Evolutionary conservation across 2,113 vertebrate species (phyloP).

Genomic region (Leucosticte australis): DNA sequence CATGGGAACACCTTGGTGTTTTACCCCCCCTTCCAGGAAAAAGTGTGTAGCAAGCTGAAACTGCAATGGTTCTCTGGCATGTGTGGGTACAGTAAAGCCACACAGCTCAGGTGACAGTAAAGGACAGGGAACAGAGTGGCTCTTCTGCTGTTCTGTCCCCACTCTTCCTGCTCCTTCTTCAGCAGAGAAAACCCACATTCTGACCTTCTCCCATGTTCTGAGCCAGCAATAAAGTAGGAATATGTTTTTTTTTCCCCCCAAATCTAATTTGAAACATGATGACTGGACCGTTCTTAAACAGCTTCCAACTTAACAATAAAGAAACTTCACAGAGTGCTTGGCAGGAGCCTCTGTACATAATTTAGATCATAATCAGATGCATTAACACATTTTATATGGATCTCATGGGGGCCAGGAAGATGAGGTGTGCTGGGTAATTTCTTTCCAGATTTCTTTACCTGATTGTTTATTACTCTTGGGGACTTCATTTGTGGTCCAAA

Average conservation of each 20-base stretch:
- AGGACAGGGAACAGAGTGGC: not conserved
- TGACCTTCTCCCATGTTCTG: not conserved
- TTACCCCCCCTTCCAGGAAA: not conserved
- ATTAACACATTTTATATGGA: slow-evolving; percentile 63
- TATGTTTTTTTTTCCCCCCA: not conserved
- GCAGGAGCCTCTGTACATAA: slow-evolving; percentile 54
- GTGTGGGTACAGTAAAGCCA: not conserved
- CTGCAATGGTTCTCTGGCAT: not conserved
- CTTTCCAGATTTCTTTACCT: slow-evolving; percentile 55
- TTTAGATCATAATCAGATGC: slow-evolving; percentile 66
- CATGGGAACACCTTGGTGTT: not conserved
- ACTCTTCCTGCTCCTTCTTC: not conserved
- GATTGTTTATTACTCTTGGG: slow-evolving; percentile 50
- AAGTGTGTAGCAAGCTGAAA: not conserved
- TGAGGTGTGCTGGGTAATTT: slow-evolving; percentile 60
- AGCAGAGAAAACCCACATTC: not conserved
- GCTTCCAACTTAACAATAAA: slow-evolving; percentile 46
- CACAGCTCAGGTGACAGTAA: not conserved
- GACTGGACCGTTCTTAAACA: slow-evolving; percentile 33
- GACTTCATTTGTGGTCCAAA: slow-evolving; percentile 45
- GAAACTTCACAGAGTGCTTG: slow-evolving; percentile 48
- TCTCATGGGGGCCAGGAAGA: slow-evolving; percentile 32
- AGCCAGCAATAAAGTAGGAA: not conserved
- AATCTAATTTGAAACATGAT: slow-evolving; percentile 54
- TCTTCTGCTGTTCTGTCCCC: not conserved